Evolutionary conservation across 1,140 invertebrate genomes (phyloP).

Genomic region (Bombus superbus): DNA sequence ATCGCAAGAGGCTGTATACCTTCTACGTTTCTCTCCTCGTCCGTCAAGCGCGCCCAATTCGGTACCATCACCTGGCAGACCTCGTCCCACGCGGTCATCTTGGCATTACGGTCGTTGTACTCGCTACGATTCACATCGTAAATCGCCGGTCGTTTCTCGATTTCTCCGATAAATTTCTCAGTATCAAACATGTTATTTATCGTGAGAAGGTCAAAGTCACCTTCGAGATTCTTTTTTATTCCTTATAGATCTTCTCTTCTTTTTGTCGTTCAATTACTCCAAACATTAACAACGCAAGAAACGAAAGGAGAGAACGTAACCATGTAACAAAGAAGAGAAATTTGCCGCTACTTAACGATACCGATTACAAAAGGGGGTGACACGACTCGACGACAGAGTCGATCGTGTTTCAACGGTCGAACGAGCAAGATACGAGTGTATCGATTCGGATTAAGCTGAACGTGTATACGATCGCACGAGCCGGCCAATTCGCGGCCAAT

Average conservation of each 20-base stretch:
- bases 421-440: constrained; percentile 10
- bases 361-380: background rate
- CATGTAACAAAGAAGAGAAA: background rate
- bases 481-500: background rate
- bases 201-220: background rate
- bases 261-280: background rate
- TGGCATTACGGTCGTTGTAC: constrained; percentile 78
- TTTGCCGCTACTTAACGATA: background rate
- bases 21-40: constrained; percentile 75
- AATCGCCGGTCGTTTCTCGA: constrained; percentile 77
- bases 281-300: background rate
- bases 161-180: constrained; percentile 77
- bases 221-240: background rate
- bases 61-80: constrained; percentile 76
- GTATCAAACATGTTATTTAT: constrained; percentile 74
- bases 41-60: constrained; percentile 75
- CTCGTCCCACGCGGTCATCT: constrained; percentile 78
- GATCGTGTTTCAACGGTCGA: background rate
- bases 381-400: background rate
- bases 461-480: background rate
- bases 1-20: constrained; percentile 71
- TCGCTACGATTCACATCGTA: constrained; percentile 76
- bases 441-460: constrained; percentile 39
- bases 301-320: background rate
- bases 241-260: background rate